Base-by-base conservation (phyloP, 2,797 vertebrate genomes). In the Sebastes kiyomatsui region DNA sequence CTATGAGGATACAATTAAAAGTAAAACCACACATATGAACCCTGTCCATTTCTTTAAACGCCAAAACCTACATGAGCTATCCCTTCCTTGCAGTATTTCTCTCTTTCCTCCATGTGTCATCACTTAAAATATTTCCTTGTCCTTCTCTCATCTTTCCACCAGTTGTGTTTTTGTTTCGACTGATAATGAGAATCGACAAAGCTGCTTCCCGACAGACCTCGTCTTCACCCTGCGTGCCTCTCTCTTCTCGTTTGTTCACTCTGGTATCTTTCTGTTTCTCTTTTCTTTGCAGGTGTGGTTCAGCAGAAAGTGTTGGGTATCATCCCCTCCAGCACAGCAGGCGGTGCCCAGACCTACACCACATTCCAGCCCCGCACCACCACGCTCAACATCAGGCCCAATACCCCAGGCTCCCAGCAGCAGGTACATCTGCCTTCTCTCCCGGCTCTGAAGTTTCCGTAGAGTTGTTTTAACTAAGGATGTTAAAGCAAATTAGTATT, bases 301-400 rank as follows among this genome's bases (percentile, higher is more conserved):
- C 98, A 99, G 87, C 98, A 99, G 93, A 99, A 99, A 89, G 98
- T 99, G 67, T 90, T 99, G 94, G 97, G 98, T 72, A 98, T 99
- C 95, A 98, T 99, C 95, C 98, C 98, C 69, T 97, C 98, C 33
- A 96, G 95, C 87, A 95, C 97, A 69, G 95, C 97, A 72, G 95
- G 96, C 49, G 96, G 95, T 85, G 96, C 97, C 74, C 97, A 99
- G 90, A 99, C 97, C 68, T 98, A 96, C 93, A 97, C 97, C 91
- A 96, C 98, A 93, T 98, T 99, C 96, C 98, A 99, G 93, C 97
- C 98, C 56, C 97, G 97, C 86, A 96, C 97, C 23, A 96, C 97
- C 67, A 97, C 97, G 2, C 97, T 99, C 92, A 98, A 97, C 86
- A 98, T 99, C 90, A 95, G 97, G 92, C 97, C 97, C 90, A 98